phyloP scores from a whole-genome alignment of 2,888 invertebrate genomes.

The Torymus aiolomorphi region DNA sequence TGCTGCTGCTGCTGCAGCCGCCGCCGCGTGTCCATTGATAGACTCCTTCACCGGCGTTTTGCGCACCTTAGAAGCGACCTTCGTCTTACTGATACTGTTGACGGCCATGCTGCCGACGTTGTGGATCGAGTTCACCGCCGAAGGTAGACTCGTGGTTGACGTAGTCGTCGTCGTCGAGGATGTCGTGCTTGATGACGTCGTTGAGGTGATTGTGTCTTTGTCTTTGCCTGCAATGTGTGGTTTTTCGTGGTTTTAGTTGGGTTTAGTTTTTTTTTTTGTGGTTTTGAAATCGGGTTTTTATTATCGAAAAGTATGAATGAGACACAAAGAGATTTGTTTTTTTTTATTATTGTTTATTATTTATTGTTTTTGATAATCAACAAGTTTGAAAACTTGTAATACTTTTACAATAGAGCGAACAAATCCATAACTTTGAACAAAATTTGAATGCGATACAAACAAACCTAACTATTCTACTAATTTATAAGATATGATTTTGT shows the following conservation, averaged over 20 bases:
- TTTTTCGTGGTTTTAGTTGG: no score
- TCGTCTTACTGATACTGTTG: conserved; percentile 79
- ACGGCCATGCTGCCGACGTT: conserved; percentile 81
- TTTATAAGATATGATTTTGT: no score
- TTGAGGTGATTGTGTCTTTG: conserved; percentile 34
- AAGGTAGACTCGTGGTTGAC: conserved; percentile 72
- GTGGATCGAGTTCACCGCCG: conserved; percentile 78
- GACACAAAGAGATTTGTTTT: no score
- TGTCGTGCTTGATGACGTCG: conserved; percentile 68
- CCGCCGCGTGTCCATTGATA: conserved; percentile 76
- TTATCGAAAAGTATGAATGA: no score
- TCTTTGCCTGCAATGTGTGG: conserved; percentile 44
- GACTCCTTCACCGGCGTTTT: conserved; percentile 75
- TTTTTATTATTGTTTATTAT: no score
- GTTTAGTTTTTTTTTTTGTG: neutral
- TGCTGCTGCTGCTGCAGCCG: conserved; percentile 55
- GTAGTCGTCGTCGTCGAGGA: conserved; percentile 70
- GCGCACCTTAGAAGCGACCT: conserved; percentile 76
- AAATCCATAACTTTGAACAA: neutral
- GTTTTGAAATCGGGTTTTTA: no score
- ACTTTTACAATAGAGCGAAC: neutral
- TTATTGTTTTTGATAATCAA: no score
- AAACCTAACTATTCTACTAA: no score
- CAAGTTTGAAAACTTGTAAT: no score
- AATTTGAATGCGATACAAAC: no score